Evolutionary conservation across 1,140 invertebrate genomes (phyloP), one percentile per base, ranked within the genome.

Genomic region (Drosophila persimilis): DNA sequence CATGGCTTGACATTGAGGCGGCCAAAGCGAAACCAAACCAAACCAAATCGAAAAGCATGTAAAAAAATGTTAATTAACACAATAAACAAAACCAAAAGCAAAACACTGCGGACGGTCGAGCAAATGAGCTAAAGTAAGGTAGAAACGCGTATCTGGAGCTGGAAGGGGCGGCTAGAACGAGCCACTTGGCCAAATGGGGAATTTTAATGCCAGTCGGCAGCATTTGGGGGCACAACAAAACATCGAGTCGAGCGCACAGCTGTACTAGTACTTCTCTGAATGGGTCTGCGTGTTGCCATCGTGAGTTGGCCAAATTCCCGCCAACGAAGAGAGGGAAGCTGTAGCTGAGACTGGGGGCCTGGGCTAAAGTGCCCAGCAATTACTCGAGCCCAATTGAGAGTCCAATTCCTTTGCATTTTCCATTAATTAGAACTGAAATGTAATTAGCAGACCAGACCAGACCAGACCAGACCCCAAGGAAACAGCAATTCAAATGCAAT

Each of bases 1-100:
- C 80, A 73, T 77, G 50, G 73, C 72, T 72, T 84, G 80, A 84
- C 80, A 85, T 84, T 84, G 80, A n/a, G 85, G 53, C 63, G 43
- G 67, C 57, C 44, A 61, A 59, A 73, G 58, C 67, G 72, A 73
- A 72, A 72, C 70, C 61, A 64, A 56, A 55, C n/a, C 39, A 55
- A 55, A 56, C 24, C 41, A 56, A 56, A 73, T 73, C 58, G 71
- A 73, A 73, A 53, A 73, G 52, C 53, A 73, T 69, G 65, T 69
- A 57, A 58, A 74, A 74, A 74, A 74, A 73, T 73, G 60, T 74
- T 74, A 74, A 74, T 74, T 74, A 74, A 74, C 46, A 47, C 26
- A 35, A 24, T 39, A 58, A 53, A 41, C 59, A 51, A 45, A 22
- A 35, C 15, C 22, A 47, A 29, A 46, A 1, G 15, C 39, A 29